Evolutionary conservation across 2,797 vertebrate species (phyloP).

Genomic region (Anguilla obscura): DNA sequence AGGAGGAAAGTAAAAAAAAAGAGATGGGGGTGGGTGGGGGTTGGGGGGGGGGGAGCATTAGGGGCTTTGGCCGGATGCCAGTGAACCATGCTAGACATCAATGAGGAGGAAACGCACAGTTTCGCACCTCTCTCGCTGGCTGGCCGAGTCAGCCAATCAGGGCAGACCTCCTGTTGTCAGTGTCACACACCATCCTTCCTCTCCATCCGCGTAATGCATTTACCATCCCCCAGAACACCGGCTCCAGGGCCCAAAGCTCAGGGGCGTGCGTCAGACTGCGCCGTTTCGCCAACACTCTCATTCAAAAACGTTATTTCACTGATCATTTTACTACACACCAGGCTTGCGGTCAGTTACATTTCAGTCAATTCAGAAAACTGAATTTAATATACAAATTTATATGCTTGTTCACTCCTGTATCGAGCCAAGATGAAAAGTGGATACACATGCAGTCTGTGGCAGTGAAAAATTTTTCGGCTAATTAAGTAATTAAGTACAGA

Average conservation of each 20-base stretch:
- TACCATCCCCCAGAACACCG: background rate
- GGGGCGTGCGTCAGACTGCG: background rate
- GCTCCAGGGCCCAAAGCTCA: background rate
- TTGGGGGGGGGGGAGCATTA: slow-evolving; percentile 10
- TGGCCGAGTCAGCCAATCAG: slow-evolving; percentile 30
- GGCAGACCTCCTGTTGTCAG: slow-evolving; percentile 24
- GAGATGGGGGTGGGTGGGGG: slow-evolving; percentile 13
- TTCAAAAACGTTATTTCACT: background rate
- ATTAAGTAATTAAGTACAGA: no score
- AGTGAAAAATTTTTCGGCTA: no score
- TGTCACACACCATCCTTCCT: background rate
- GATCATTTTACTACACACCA: background rate
- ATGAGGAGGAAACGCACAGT: slow-evolving; percentile 37
- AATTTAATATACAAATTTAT: no score
- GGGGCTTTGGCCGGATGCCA: slow-evolving; percentile 15
- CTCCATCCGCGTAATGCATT: slow-evolving; percentile 17
- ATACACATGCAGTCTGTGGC: no score
- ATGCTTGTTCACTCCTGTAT: no score
- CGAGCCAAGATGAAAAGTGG: no score
- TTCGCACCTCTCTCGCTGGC: slow-evolving; percentile 44
- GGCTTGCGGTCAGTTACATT: background rate
- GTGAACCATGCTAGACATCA: slow-evolving; percentile 33
- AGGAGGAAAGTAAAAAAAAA: slow-evolving; percentile 28
- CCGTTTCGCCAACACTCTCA: background rate
- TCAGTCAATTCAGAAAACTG: no score